Conservation (phyloP, 2,113 vertebrate genomes). For the Carollia perspicillata region DNA sequence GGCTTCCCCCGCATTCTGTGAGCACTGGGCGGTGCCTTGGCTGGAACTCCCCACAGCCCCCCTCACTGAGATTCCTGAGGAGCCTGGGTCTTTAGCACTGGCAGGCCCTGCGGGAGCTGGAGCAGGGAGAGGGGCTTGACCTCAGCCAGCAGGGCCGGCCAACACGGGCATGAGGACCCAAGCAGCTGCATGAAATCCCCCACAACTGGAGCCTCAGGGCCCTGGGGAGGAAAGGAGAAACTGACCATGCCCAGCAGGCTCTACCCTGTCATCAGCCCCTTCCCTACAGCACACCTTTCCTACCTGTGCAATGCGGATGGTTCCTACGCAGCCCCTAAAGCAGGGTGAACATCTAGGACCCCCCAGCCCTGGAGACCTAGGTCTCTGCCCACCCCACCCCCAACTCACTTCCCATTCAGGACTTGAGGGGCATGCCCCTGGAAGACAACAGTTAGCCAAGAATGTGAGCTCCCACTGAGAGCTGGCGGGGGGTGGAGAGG, state of each 20-base stretch:
- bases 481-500: not conserved
- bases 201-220: not conserved
- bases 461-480: not conserved
- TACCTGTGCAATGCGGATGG: not conserved
- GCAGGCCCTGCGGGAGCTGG: not conserved
- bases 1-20: not conserved
- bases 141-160: not conserved
- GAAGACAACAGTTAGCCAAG: not conserved
- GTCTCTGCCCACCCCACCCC: not conserved
- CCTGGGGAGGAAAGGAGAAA: not conserved
- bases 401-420: not conserved
- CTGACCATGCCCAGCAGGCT: not conserved
- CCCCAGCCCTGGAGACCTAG: not conserved
- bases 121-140: not conserved
- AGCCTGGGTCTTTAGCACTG: not conserved
- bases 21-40: not conserved
- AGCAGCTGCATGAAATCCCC: not conserved
- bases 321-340: not conserved
- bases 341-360: not conserved
- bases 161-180: not conserved
- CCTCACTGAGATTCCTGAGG: not conserved
- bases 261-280: not conserved
- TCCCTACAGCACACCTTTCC: not conserved
- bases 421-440: accelerated
- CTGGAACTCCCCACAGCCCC: too few species aligned